Base-by-base conservation (phyloP, 2,113 vertebrate genomes). In the Pipra filicauda region DNA sequence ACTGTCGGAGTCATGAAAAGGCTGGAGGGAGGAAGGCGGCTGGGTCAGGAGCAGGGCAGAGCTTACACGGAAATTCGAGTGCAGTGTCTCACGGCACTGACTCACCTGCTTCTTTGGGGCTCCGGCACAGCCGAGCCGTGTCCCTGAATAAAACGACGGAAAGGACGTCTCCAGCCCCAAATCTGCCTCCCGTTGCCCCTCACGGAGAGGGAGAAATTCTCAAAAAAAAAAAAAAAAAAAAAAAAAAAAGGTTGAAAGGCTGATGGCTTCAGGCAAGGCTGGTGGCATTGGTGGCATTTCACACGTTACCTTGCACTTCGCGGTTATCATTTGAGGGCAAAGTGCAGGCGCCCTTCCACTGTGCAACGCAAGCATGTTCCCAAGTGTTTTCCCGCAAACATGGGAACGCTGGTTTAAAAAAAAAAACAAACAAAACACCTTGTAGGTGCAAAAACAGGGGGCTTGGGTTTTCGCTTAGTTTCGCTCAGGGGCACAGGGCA, bases 381-480 rank as follows among this genome's bases (percentile, higher is more conserved):
- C 8, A 2, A 4, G 22, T 0, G 13, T 6, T n/a, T 28, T 6
- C 41, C 71, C 51, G 13, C 2, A 21, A 21, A 24, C 44, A 5
- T 1, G n/a, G 72, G 54, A 22, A 31, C 4, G 43, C 39, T 20
- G 21, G 6, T 66, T 18, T 20, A 15, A n/a, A 19, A 28, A 26
- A 14, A 30, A 72, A 31, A 48, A 43, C 35, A 41, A 23, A 16
- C 35, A 41, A 23, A 16, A 3, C 35, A 8, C 3, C 0, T 17
- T 1, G 1, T 0, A 17, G 48, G 8, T 1, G 19, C 62, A 22
- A 52, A 82, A 20, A 0, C 30, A 3, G 39, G 18, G 31, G 4
- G 1, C 5, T 19, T 10, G 37, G 16, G 11, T 3, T 8, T 26
- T 6, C 9, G 0, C 12, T 2, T 72, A 30, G 27, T 54, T 59